These are phyloP conservation scores for Chelon labrosus DNA, from an alignment of 2,797 vertebrate species.

Conservation along the genomic window DNA sequence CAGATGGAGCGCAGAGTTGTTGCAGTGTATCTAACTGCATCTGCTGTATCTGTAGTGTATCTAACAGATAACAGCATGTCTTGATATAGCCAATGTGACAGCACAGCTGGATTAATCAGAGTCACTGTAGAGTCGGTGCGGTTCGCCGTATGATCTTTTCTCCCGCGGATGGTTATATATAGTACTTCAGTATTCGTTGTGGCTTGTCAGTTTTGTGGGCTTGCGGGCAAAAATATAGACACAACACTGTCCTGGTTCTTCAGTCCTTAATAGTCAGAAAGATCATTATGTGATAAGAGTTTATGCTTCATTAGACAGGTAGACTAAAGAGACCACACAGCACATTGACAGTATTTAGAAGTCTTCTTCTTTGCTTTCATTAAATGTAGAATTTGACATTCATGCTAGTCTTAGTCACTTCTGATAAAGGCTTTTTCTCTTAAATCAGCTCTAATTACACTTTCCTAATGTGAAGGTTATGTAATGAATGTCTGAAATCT, in stretches of 20 bases:
- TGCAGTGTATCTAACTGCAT: conserved; percentile 25
- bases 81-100: not conserved
- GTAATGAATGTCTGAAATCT: too few species aligned
- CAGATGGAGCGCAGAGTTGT: conserved; percentile 23
- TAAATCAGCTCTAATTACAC: not conserved
- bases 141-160: not conserved
- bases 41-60: too few species aligned
- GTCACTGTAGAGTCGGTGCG: not conserved
- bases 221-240: not conserved
- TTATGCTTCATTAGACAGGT: not conserved
- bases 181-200: not conserved
- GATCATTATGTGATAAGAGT: not conserved
- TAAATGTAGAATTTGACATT: not conserved
- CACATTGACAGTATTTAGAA: not conserved
- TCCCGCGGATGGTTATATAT: conserved; percentile 1
- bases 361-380: not conserved
- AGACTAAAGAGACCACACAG: not conserved
- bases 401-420: not conserved
- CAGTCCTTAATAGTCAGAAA: not conserved
- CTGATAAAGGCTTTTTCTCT: too few species aligned
- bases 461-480: not conserved
- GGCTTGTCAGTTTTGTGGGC: not conserved
- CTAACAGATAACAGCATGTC: conserved; percentile 41
- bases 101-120: conserved; percentile 19
- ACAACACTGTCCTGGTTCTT: not conserved